phyloP scores from a whole-genome alignment of 92 coral and sea anemone genomes.

The Palythoa heliodiscus region DNA sequence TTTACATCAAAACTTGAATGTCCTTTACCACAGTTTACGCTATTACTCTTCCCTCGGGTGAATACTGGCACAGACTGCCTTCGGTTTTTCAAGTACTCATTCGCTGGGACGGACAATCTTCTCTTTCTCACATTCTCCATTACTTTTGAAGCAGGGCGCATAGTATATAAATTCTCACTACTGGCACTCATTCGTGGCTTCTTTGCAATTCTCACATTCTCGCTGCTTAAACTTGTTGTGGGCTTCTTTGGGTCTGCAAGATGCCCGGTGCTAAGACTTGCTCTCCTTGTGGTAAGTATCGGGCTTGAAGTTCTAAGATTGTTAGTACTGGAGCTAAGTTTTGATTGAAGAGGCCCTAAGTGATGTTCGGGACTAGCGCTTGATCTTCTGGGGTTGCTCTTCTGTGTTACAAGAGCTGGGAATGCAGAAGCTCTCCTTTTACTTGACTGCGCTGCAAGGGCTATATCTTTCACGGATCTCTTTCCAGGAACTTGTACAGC shows the following conservation, averaged over 20 bases:
- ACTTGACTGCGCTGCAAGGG: constrained; percentile 44
- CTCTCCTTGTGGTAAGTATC: background rate
- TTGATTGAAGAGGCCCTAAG: background rate
- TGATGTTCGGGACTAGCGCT: constrained; percentile 3
- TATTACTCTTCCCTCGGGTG: background rate
- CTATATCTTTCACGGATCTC: constrained; percentile 56
- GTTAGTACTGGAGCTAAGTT: constrained; percentile 27
- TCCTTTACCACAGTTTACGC: constrained; percentile 7
- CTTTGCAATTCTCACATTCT: constrained; percentile 14
- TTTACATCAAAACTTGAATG: constrained; percentile 25
- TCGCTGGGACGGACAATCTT: constrained; percentile 28
- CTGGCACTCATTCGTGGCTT: constrained; percentile 35
- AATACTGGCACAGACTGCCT: background rate
- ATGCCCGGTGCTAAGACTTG: constrained; percentile 21
- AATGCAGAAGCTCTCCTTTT: constrained; percentile 38
- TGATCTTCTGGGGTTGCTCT: background rate
- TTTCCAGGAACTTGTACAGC: constrained; percentile 61
- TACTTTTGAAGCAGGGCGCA: background rate
- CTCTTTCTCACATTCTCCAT: constrained; percentile 7
- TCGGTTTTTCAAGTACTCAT: background rate
- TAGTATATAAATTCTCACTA: constrained; percentile 31
- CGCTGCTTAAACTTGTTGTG: constrained; percentile 1
- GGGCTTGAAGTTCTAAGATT: constrained; percentile 2
- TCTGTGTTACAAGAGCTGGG: constrained; percentile 31
- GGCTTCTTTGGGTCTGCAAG: constrained; percentile 31